A percentile compares a stretch with the other conserved stretches of the same genome.
These are phyloP conservation scores for Anguilla pacifica DNA, from an alignment of 2,797 vertebrate genomes.

Conservation along the genomic window DNA sequence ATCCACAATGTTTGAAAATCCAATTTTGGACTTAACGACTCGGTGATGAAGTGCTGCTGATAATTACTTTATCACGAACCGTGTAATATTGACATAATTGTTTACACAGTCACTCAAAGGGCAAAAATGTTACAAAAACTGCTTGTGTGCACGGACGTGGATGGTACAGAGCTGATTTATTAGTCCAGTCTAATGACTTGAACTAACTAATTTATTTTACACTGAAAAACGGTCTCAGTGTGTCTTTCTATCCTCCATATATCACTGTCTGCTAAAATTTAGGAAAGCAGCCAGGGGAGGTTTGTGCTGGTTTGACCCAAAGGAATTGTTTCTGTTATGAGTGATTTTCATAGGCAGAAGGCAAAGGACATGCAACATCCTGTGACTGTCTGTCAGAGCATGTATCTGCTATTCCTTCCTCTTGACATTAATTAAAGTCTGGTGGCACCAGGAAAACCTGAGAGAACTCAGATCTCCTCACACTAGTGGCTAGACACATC, in stretches of 20 bases:
- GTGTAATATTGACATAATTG: neutral
- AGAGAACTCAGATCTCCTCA: neutral
- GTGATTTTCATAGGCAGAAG: neutral
- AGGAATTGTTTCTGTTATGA: neutral
- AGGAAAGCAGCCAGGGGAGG: neutral
- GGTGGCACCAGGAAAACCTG: neutral
- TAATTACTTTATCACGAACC: neutral
- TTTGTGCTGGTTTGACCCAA: neutral
- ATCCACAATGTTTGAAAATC: neutral
- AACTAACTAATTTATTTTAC: no score
- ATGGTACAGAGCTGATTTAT: neutral
- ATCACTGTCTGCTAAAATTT: neutral
- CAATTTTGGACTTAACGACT: neutral
- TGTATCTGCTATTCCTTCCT: neutral
- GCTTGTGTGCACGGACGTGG: neutral
- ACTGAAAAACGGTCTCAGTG: no score
- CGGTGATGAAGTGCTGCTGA: neutral
- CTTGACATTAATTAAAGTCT: conserved; percentile 12
- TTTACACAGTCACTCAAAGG: neutral
- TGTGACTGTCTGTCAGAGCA: neutral
- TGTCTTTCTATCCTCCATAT: neutral
- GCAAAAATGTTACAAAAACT: neutral
- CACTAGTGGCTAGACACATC: no score
- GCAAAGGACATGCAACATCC: neutral
- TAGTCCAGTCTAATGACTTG: neutral